Conservation (phyloP, 1,140 invertebrate genomes). For the Calliopsis andreniformis region DNA sequence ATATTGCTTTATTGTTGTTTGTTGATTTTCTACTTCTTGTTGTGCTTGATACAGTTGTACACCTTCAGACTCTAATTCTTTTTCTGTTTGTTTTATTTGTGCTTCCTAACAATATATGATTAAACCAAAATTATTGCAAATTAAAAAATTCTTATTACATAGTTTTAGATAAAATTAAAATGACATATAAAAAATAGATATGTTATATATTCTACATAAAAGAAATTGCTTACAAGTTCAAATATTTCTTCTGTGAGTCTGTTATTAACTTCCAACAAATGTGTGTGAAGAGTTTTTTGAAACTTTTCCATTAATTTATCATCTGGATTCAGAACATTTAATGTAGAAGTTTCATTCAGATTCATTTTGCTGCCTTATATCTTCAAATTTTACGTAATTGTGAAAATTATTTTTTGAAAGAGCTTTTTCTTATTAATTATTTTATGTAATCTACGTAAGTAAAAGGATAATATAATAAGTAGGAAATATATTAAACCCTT, state of each 20-base stretch:
- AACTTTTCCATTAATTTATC: conserved; percentile 86
- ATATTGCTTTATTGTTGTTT: conserved; percentile 80
- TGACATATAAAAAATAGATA: conserved; percentile 11
- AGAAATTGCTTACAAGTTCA: conserved; percentile 79
- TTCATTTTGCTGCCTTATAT: not conserved
- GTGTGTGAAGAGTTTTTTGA: conserved; percentile 83
- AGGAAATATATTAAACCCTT: not conserved
- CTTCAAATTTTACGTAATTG: not conserved
- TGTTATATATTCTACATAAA: conserved; percentile 17
- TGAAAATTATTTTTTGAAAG: not conserved
- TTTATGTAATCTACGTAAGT: no score
- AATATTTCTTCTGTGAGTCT: conserved; percentile 83
- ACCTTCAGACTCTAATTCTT: conserved; percentile 79
- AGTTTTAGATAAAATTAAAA: no score
- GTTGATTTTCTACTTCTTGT: conserved; percentile 81
- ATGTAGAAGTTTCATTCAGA: conserved; percentile 1
- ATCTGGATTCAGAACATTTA: conserved; percentile 82
- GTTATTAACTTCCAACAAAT: conserved; percentile 82
- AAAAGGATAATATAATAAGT: not conserved
- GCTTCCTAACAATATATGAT: conserved; percentile 67
- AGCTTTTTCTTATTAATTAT: no score
- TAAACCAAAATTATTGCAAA: not conserved
- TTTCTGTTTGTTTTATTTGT: conserved; percentile 74
- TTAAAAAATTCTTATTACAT: no score
- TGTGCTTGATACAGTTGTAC: conserved; percentile 80